Conservation (phyloP, 2,113 vertebrate species). For the Bostrychus sinensis region DNA sequence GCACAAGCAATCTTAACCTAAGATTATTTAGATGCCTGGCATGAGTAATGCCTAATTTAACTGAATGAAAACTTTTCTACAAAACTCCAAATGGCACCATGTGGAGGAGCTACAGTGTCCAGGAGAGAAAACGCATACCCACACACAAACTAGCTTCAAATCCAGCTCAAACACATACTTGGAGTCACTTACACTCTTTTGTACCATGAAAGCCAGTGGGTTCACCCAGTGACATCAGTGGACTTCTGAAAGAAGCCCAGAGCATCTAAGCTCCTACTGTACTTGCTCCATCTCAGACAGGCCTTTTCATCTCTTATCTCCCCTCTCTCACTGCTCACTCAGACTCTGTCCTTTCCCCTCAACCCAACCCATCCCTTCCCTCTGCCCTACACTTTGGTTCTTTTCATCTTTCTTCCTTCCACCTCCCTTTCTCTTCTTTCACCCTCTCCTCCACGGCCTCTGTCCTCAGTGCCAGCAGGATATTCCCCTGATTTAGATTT, state of each 20-base stretch:
- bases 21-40: neutral
- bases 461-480: constrained; percentile 75
- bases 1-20: no score
- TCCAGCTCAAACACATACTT: neutral
- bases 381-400: constrained; percentile 56
- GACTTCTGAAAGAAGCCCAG: constrained; percentile 67
- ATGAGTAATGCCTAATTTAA: constrained; percentile 16
- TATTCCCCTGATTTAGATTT: constrained; percentile 79
- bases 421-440: constrained; percentile 61
- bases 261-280: constrained; percentile 71
- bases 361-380: constrained; percentile 53
- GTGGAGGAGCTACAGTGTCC: constrained; percentile 65
- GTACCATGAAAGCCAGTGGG: constrained; percentile 59
- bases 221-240: constrained; percentile 70
- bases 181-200: constrained; percentile 46
- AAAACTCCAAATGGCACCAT: constrained; percentile 51
- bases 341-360: constrained; percentile 49
- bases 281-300: constrained; percentile 71
- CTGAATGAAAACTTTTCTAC: constrained; percentile 18
- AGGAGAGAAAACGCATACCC: constrained; percentile 24
- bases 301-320: constrained; percentile 73
- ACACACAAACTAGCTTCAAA: constrained; percentile 14
- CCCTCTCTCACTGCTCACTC: constrained; percentile 59
- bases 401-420: constrained; percentile 66
- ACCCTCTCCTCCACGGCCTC: constrained; percentile 61